Conservation (phyloP, 2,888 invertebrate species). For the Cheilosia scutellata region DNA sequence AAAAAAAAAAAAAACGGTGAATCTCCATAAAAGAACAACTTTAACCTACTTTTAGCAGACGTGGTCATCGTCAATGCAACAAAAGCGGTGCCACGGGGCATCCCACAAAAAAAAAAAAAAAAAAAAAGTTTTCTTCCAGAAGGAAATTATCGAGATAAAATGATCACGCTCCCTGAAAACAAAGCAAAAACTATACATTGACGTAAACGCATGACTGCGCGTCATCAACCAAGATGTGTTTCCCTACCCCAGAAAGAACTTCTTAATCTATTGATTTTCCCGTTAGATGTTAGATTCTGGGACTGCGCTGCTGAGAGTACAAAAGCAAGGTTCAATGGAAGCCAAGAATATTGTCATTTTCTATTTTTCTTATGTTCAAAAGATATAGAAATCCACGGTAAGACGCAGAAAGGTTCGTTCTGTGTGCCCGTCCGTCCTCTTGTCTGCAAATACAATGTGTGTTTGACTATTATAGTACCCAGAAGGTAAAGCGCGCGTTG, state of each 20-base stretch:
- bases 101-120: conserved; percentile 8
- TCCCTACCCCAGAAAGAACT: conserved; percentile 3
- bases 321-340: conserved; percentile 28
- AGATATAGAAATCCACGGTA: conserved; percentile 26
- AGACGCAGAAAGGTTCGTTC: conserved; percentile 40
- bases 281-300: conserved; percentile 12
- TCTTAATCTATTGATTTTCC: conserved; percentile 57
- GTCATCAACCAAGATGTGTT: conserved; percentile 29
- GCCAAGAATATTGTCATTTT: conserved; percentile 6
- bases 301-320: conserved; percentile 12
- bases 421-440: not conserved
- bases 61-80: conserved; percentile 9
- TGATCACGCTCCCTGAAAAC: conserved; percentile 17
- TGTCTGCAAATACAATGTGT: conserved; percentile 6
- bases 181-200: not conserved
- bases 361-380: not conserved
- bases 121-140: conserved; percentile 1
- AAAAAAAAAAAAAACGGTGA: conserved; percentile 13
- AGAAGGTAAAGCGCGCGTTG: conserved; percentile 26
- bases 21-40: conserved; percentile 36
- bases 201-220: conserved; percentile 33
- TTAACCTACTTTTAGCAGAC: conserved; percentile 56
- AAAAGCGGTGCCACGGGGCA: conserved; percentile 28
- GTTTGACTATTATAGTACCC: conserved; percentile 54
- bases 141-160: conserved; percentile 28